Evolutionary conservation across 2,113 vertebrate species (phyloP).

Genomic region (Dipodomys merriami): DNA sequence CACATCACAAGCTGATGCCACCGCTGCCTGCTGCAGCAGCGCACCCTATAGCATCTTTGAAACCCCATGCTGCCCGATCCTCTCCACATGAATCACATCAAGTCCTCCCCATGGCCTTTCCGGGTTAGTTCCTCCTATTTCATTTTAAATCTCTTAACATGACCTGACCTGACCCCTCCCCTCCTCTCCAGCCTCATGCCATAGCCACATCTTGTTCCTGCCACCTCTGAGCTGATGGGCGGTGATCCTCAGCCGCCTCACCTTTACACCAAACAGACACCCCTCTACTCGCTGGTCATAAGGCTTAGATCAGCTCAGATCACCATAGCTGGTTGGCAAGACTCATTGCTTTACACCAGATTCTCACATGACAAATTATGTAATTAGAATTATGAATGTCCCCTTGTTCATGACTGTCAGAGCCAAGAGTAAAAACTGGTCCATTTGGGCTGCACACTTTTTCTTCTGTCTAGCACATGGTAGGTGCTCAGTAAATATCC

Average conservation of each 20-base stretch:
- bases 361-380: too few species aligned
- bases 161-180: neutral
- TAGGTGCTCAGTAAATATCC: slow-evolving; percentile 43
- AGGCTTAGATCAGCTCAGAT: too few species aligned
- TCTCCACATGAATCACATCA: neutral
- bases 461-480: neutral
- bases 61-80: neutral
- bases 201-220: neutral
- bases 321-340: too few species aligned
- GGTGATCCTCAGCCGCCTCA: too few species aligned
- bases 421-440: too few species aligned
- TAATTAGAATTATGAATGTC: too few species aligned
- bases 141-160: neutral
- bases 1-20: accelerated
- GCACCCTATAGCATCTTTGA: neutral
- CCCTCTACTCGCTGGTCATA: neutral
- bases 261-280: neutral
- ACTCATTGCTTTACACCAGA: too few species aligned
- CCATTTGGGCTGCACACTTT: too few species aligned
- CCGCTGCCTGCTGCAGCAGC: neutral
- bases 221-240: too few species aligned
- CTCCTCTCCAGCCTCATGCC: neutral
- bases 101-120: neutral
- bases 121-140: neutral
- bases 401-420: too few species aligned